These are phyloP conservation scores for Leptobrachium ailaonicum DNA, from an alignment of 2,113 vertebrate species.

Conservation along the genomic window DNA sequence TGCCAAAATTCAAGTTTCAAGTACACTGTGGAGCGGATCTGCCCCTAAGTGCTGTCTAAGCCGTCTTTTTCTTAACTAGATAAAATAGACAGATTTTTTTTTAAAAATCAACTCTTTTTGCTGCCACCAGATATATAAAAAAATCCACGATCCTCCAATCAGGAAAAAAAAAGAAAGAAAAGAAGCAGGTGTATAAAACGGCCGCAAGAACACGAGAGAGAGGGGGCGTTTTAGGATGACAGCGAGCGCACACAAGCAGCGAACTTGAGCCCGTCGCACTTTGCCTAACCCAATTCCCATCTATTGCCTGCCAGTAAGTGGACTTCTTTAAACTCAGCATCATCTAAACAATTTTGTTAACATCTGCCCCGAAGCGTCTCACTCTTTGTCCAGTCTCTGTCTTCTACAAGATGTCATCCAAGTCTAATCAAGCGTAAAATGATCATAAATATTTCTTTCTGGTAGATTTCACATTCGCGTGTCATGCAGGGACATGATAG, in stretches of 20 bases:
- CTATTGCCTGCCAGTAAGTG: slow-evolving; percentile 78
- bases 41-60: too few species aligned
- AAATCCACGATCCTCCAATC: not conserved
- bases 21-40: too few species aligned
- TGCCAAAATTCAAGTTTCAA: too few species aligned
- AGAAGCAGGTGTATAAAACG: not conserved
- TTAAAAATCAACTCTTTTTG: too few species aligned
- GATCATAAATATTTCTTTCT: slow-evolving; percentile 99
- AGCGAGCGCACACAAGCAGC: slow-evolving; percentile 57
- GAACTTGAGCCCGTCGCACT: slow-evolving; percentile 67
- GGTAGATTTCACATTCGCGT: slow-evolving; percentile 98
- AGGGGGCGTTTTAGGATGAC: slow-evolving; percentile 59
- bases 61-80: too few species aligned
- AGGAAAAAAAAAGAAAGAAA: not conserved
- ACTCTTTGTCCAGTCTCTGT: slow-evolving; percentile 89
- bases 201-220: slow-evolving; percentile 17
- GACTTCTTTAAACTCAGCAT: slow-evolving; percentile 69
- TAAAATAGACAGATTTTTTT: too few species aligned
- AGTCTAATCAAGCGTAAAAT: slow-evolving; percentile 99
- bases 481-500: slow-evolving; percentile 93
- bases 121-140: not conserved
- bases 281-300: slow-evolving; percentile 71
- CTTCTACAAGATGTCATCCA: slow-evolving; percentile 93
- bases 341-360: slow-evolving; percentile 88
- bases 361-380: slow-evolving; percentile 83